phyloP scores from a whole-genome alignment of 2,113 vertebrate genomes.

The Nymphicus hollandicus region DNA sequence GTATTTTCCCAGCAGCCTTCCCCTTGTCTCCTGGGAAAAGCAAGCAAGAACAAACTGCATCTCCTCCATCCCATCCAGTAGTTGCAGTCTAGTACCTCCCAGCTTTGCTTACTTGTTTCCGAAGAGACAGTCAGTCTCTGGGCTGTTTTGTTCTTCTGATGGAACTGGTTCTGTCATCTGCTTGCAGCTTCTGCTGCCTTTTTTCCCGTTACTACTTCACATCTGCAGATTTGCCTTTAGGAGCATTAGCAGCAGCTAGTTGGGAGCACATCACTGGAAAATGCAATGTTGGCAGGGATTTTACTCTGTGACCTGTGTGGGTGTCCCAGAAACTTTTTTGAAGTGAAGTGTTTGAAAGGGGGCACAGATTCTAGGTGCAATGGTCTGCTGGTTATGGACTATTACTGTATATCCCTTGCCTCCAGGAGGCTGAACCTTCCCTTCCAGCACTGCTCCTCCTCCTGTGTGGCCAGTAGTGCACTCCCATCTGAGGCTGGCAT shows the following conservation, averaged over 20 bases:
- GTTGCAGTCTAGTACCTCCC: fast-evolving
- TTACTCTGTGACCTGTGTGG: fast-evolving
- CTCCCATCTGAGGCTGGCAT: neutral
- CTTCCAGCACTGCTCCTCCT: neutral
- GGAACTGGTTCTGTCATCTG: neutral
- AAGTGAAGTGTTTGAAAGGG: neutral
- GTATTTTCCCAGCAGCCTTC: neutral
- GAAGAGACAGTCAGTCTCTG: neutral
- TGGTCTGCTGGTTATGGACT: fast-evolving
- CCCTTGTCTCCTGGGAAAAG: neutral
- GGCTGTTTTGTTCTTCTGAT: neutral
- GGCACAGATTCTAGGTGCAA: fast-evolving
- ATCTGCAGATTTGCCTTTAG: neutral
- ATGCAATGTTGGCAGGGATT: neutral
- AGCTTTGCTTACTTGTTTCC: neutral
- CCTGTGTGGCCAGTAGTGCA: fast-evolving
- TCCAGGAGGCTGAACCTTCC: neutral
- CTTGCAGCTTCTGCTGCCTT: neutral
- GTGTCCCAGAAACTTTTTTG: neutral
- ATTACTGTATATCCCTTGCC: fast-evolving
- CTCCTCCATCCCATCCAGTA: neutral
- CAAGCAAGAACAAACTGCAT: neutral
- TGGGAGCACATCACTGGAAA: neutral
- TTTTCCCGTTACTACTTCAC: neutral
- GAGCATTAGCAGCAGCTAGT: neutral